These are phyloP conservation scores for Pseudochirops corinnae DNA, from an alignment of 2,797 vertebrate genomes.

Conservation along the genomic window DNA sequence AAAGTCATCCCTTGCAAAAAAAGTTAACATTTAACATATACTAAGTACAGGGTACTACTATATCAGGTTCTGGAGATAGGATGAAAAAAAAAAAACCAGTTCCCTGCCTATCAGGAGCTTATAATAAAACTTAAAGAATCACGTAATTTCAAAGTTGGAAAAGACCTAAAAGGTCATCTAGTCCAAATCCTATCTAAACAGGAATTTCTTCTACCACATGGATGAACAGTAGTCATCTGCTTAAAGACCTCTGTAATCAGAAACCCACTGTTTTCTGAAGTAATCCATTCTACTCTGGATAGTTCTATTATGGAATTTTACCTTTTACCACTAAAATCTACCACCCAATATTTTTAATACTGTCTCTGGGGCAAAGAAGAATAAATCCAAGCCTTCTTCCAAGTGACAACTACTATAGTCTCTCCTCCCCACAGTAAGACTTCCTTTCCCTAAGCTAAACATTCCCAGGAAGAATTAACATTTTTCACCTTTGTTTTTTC, in stretches of 20 bases:
- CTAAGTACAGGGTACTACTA: too few relatives aligned
- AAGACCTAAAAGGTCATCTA: background rate
- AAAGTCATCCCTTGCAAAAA: too few relatives aligned
- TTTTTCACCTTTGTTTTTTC: too few relatives aligned
- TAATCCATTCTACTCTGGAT: background rate
- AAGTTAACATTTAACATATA: too few relatives aligned
- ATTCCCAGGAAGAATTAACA: too few relatives aligned
- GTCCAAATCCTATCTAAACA: background rate
- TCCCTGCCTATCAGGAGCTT: background rate
- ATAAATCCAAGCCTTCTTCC: background rate
- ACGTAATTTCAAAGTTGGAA: background rate
- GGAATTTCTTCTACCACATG: background rate
- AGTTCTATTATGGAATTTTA: background rate
- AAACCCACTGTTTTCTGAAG: background rate
- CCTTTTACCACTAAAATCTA: background rate
- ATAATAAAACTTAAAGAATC: background rate
- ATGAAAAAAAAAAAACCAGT: background rate
- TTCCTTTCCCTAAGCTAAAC: too few relatives aligned
- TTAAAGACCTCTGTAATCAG: background rate
- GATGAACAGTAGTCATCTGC: background rate
- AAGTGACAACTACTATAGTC: background rate
- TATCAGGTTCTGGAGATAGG: background rate
- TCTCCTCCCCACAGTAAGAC: too few relatives aligned
- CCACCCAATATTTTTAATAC: background rate
- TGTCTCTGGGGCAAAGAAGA: background rate